Base-by-base conservation (phyloP, 2,797 vertebrate genomes). In the Poeciliopsis presidionis region DNA sequence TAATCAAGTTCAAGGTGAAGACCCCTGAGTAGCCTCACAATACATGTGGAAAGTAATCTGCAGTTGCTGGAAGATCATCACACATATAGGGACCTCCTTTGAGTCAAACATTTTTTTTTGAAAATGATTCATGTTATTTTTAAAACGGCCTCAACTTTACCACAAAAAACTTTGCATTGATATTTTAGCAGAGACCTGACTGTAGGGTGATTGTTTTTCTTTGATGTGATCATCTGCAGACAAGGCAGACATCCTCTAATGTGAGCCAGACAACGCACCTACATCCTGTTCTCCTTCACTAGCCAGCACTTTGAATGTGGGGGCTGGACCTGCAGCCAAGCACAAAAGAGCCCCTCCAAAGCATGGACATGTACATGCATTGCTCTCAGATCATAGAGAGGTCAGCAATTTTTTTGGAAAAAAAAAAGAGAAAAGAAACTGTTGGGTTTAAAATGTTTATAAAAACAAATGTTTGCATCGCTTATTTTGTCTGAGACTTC, bases 191-290 rank as follows among this genome's bases (percentile, higher is more conserved):
- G 84, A 86, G 59, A 70, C 43, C 57, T 87, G 73, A 89, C 72
- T 86, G 85, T 90, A 92, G 92, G 92, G 89, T 86, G 86, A 78
- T 87, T 86, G 92, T 25, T 59, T 55, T 43, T 73, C 91, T 94
- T 92, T 94, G 91, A 93, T 86, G 88, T 87, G 53, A 85, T 86
- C 46, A 8, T 88, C 77, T 74, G 76, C 76, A 61, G 61, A 55
- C 33, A 86, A 82, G 77, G 82, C 78, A 85, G 81, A 85, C 80
- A 75, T 73, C 73, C 4, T 79, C 75, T 88, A 87, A 91, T 88
- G 76, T 84, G 84, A 86, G 80, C 82, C 88, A 92, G 88, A 88
- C 73, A 63, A 85, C 74, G 74, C 36, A 87, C 88, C 79, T 90
- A 86, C 90, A 84, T 92, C 91, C 90, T 90, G 87, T 83, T 78